Evolutionary conservation across 2,797 vertebrate species (phyloP).

Genomic region (Rhinichthys osculus): DNA sequence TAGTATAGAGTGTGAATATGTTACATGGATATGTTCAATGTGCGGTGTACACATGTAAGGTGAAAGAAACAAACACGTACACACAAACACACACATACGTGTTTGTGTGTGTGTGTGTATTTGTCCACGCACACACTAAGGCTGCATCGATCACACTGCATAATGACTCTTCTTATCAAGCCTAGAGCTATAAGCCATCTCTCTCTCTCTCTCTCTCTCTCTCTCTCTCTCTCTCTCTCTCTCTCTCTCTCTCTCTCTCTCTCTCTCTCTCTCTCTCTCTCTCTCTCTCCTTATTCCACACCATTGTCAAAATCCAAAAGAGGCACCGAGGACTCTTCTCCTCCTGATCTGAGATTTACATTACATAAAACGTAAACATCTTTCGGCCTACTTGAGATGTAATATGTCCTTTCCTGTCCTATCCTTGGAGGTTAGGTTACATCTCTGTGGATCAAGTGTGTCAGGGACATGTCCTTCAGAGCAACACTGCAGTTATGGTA

Average conservation of each 20-base stretch:
- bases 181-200: constrained; percentile 33
- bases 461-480: constrained; percentile 87
- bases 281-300: neutral
- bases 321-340: neutral
- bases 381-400: constrained; percentile 4
- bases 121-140: neutral
- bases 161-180: constrained; percentile 43
- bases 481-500: constrained; percentile 15
- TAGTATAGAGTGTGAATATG: constrained; percentile 14
- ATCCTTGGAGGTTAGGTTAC: constrained; percentile 67
- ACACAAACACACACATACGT: neutral
- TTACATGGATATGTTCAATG: constrained; percentile 27
- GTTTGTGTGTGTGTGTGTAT: neutral
- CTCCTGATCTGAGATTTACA: constrained; percentile 31
- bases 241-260: constrained; percentile 8
- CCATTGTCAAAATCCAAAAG: constrained; percentile 26
- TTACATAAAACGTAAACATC: constrained; percentile 16
- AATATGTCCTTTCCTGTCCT: constrained; percentile 63
- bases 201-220: constrained; percentile 34
- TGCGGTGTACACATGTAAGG: constrained; percentile 32
- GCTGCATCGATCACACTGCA: constrained; percentile 36
- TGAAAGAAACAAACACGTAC: constrained; percentile 42
- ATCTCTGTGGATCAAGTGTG: constrained; percentile 77
- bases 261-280: constrained; percentile 35
- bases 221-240: constrained; percentile 25